Conservation (phyloP, 2,888 invertebrate genomes). For the Chymomyza amoena region DNA sequence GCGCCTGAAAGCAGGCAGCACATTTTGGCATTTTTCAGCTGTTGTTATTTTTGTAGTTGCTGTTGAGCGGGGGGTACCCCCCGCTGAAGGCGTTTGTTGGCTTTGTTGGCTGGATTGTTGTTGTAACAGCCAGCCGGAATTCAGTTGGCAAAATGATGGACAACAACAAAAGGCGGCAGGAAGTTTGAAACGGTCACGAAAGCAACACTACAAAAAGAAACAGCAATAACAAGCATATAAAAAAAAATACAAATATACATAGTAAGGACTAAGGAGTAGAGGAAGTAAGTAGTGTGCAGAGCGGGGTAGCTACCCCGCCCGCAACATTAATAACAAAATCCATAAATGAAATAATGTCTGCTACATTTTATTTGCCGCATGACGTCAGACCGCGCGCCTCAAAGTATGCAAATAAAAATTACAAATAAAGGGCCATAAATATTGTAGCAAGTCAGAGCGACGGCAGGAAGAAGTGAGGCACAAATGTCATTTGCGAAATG, state of each 20-base stretch:
- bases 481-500: conserved; percentile 26
- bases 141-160: conserved; percentile 66
- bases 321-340: conserved; percentile 43
- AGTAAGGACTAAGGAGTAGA: not conserved
- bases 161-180: conserved; percentile 55
- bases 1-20: conserved; percentile 64
- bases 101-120: conserved; percentile 73
- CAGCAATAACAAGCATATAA: not conserved
- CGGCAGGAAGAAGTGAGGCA: not conserved
- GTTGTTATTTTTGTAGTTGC: conserved; percentile 13
- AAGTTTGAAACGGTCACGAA: conserved; percentile 69
- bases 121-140: conserved; percentile 62
- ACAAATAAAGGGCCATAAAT: conserved; percentile 29
- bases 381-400: conserved; percentile 8
- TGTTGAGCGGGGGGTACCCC: not conserved
- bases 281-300: too few relatives aligned
- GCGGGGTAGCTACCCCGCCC: not conserved
- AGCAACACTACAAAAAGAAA: conserved; percentile 14
- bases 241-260: not conserved
- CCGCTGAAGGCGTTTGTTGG: conserved; percentile 29
- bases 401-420: not conserved
- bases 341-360: conserved; percentile 70
- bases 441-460: not conserved
- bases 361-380: conserved; percentile 54
- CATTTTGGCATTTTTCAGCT: conserved; percentile 63